phyloP scores from a whole-genome alignment of 2,888 invertebrate species.

The Andrena hattorfiana region DNA sequence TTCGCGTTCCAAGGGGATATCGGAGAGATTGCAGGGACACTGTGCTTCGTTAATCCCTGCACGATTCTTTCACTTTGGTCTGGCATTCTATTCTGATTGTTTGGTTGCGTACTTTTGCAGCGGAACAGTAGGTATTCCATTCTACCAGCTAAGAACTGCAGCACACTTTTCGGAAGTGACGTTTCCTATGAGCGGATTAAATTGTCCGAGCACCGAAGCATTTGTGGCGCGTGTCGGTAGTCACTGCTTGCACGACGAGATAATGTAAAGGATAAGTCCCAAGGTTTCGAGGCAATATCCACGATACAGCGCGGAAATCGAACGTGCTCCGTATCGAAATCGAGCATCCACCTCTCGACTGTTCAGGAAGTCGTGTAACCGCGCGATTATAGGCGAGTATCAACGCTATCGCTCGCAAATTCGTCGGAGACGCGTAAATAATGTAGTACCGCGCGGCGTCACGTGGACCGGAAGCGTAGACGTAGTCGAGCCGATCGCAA shows the following conservation, averaged over 20 bases:
- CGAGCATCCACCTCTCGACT: slow-evolving; percentile 21
- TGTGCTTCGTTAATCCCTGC: slow-evolving; percentile 31
- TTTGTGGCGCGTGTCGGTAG: too few relatives aligned
- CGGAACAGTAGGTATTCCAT: not conserved
- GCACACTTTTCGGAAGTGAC: too few relatives aligned
- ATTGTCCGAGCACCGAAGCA: too few relatives aligned
- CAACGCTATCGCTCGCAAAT: slow-evolving; percentile 23
- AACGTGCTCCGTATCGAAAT: not conserved
- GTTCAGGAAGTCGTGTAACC: slow-evolving; percentile 21
- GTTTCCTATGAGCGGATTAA: too few relatives aligned
- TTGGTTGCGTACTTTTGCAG: not conserved
- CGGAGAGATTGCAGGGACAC: slow-evolving; percentile 31
- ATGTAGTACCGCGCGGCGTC: slow-evolving; percentile 60
- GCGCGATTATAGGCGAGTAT: slow-evolving; percentile 21
- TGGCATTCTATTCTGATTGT: not conserved
- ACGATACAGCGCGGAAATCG: slow-evolving; percentile 2
- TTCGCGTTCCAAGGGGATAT: slow-evolving; percentile 48
- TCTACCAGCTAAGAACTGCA: too few relatives aligned
- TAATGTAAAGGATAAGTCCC: not conserved
- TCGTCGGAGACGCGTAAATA: slow-evolving; percentile 61
- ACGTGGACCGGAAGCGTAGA: slow-evolving; percentile 27
- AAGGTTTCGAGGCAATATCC: not conserved
- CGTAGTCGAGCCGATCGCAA: slow-evolving; percentile 67
- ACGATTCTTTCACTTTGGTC: slow-evolving; percentile 19
- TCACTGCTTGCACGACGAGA: too few relatives aligned